Evolutionary conservation across 2,113 vertebrate genomes (phyloP).

Genomic region (Podarcis raffonei): DNA sequence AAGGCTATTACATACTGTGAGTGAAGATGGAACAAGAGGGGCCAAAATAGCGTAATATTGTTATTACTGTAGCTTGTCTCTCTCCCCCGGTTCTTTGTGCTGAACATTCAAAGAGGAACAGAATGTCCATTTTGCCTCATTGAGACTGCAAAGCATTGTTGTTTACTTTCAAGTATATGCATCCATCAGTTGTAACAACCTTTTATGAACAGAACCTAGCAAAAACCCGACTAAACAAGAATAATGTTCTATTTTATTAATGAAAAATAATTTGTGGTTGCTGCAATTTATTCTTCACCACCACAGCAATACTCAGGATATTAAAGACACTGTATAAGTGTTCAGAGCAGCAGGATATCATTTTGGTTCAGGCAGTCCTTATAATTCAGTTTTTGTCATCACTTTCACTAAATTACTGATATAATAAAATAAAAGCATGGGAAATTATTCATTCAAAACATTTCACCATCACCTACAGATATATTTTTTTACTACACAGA

Average conservation of each 20-base stretch:
- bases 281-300: neutral
- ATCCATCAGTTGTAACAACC: neutral
- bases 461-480: neutral
- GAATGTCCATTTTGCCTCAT: neutral
- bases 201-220: neutral
- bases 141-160: neutral
- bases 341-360: neutral
- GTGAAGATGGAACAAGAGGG: neutral
- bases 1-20: neutral
- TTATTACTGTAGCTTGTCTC: conserved; percentile 11
- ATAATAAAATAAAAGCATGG: neutral
- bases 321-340: neutral
- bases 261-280: neutral
- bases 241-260: neutral
- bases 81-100: neutral
- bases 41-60: neutral
- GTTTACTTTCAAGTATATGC: neutral
- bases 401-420: neutral
- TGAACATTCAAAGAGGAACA: neutral
- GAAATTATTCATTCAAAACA: neutral
- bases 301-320: too few relatives aligned
- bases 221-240: neutral
- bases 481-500: neutral
- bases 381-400: neutral
- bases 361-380: neutral